These are phyloP conservation scores for Heptranchias perlo DNA, from an alignment of 2,113 vertebrate genomes.

Conservation along the genomic window DNA sequence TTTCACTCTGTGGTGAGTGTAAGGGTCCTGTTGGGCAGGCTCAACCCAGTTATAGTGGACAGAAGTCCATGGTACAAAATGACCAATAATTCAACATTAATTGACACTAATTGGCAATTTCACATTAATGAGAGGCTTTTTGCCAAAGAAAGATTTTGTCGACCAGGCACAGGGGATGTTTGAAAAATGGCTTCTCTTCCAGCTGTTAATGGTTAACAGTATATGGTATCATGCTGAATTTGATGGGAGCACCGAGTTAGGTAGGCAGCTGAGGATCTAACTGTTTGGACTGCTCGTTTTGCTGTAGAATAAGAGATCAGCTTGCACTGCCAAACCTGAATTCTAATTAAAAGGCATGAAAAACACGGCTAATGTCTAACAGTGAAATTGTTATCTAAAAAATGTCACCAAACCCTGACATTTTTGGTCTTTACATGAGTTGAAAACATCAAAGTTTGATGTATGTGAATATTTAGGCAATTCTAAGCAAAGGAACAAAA, in stretches of 20 bases:
- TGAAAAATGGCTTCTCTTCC: neutral
- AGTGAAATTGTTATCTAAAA: neutral
- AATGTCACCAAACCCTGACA: neutral
- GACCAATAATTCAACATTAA: neutral
- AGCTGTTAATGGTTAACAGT: neutral
- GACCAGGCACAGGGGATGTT: neutral
- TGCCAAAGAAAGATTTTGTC: neutral
- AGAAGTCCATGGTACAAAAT: neutral
- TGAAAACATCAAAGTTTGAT: neutral
- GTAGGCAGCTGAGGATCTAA: neutral
- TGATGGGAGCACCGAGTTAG: neutral
- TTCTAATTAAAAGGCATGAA: no score
- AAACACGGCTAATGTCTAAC: no score
- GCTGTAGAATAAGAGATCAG: no score
- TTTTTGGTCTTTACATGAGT: neutral
- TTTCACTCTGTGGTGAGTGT: neutral
- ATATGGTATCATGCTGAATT: neutral
- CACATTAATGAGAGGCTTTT: neutral
- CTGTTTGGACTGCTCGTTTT: neutral
- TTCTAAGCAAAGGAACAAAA: neutral
- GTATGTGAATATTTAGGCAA: neutral
- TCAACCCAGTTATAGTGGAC: neutral
- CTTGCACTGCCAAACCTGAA: no score
- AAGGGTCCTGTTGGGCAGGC: neutral
- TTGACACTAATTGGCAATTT: neutral